Evolutionary conservation across 2,113 vertebrate species (phyloP).

Genomic region (Anarrhichthys ocellatus): DNA sequence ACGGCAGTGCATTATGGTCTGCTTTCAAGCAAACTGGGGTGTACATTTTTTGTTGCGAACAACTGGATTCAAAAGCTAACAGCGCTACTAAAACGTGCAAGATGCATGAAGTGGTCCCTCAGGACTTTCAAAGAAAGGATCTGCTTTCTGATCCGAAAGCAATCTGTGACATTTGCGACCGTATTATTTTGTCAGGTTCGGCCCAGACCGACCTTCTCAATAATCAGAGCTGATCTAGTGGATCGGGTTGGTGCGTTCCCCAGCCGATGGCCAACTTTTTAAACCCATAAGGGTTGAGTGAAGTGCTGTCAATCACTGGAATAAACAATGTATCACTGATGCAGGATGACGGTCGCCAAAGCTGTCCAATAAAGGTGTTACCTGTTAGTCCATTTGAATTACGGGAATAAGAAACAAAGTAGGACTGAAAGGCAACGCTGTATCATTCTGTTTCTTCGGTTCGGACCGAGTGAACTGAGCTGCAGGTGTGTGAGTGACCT

Average conservation of each 20-base stretch:
- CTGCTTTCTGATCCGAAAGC: not conserved
- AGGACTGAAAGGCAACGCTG: not conserved
- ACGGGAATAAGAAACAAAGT: not conserved
- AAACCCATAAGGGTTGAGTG: not conserved
- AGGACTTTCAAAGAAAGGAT: not conserved
- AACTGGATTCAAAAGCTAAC: not conserved
- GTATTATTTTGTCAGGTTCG: not conserved
- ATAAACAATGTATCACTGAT: not conserved
- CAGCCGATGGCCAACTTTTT: not conserved
- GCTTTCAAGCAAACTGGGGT: not conserved
- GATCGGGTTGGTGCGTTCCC: not conserved
- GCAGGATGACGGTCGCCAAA: not conserved
- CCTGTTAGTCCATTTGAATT: not conserved
- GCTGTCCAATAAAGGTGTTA: not conserved
- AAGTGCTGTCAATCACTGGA: not conserved
- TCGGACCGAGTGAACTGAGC: not conserved
- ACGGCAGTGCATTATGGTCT: not conserved
- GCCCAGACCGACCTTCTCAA: not conserved
- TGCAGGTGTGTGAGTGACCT: slow-evolving; percentile 26
- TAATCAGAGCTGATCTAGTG: not conserved
- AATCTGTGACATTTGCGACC: not conserved
- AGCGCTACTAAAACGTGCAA: not conserved
- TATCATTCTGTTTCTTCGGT: not conserved
- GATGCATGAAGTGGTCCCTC: not conserved
- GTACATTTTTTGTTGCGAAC: not conserved